Evolutionary conservation across 2,888 invertebrate genomes (phyloP).

Genomic region (Agriopis leucophaearia): DNA sequence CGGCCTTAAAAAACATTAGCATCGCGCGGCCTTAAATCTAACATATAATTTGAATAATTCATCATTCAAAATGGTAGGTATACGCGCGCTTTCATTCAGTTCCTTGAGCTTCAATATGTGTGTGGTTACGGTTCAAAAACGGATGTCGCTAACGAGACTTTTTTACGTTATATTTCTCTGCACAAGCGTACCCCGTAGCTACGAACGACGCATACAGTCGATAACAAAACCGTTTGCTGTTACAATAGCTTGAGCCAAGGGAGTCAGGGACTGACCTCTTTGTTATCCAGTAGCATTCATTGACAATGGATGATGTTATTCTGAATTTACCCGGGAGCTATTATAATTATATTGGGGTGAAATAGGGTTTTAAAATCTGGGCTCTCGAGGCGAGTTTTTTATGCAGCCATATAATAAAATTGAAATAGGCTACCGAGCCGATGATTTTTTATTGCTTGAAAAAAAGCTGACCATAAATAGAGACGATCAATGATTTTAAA

Average conservation of each 20-base stretch:
- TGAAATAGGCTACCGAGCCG: no score
- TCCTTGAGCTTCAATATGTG: slow-evolving; percentile 33
- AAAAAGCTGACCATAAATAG: no score
- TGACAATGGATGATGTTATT: slow-evolving; percentile 20
- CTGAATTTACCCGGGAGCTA: slow-evolving; percentile 2
- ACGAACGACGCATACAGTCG: slow-evolving; percentile 5
- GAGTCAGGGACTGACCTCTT: slow-evolving; percentile 17
- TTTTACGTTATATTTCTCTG: slow-evolving; percentile 35
- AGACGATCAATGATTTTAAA: no score
- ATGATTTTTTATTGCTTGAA: no score
- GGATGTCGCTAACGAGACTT: slow-evolving; percentile 44
- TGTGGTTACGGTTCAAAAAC: slow-evolving; percentile 35
- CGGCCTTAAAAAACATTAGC: slow-evolving; percentile 41
- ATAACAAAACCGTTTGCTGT: slow-evolving; percentile 25
- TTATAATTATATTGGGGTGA: slow-evolving; percentile 4
- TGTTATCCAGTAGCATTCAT: slow-evolving; percentile 20
- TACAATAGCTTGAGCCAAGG: slow-evolving; percentile 11
- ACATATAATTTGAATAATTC: slow-evolving; percentile 52
- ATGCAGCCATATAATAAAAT: no score
- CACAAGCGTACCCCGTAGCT: slow-evolving; percentile 13
- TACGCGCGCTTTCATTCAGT: slow-evolving; percentile 36
- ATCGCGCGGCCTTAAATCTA: slow-evolving; percentile 44
- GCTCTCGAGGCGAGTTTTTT: background rate
- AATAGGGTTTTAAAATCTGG: slow-evolving; percentile 6
- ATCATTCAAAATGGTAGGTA: slow-evolving; percentile 42